Conservation (phyloP, 2,888 invertebrate genomes). For the Lordiphosa fenestrarum region DNA sequence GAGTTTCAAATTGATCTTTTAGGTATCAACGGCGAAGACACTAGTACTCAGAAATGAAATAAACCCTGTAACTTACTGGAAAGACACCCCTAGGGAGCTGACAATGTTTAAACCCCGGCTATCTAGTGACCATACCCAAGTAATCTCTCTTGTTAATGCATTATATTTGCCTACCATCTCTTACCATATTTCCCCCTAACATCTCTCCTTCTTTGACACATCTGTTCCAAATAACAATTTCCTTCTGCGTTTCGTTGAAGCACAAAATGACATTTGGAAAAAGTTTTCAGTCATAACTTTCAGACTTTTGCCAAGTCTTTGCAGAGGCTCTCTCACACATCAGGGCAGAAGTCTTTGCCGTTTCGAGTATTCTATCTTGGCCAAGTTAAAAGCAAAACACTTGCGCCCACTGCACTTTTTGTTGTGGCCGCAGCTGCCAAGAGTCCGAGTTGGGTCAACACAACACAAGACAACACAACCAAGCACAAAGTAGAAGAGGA, state of each 20-base stretch:
- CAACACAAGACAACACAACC: slow-evolving; percentile 10
- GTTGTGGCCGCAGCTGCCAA: slow-evolving; percentile 63
- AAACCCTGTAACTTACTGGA: no score
- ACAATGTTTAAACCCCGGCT: no score
- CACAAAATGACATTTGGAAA: slow-evolving; percentile 32
- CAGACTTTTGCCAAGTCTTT: slow-evolving; percentile 27
- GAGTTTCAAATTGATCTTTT: no score
- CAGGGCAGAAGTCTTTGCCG: slow-evolving; percentile 33
- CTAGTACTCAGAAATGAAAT: no score
- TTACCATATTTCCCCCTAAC: slow-evolving; percentile 1
- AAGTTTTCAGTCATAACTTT: slow-evolving; percentile 49
- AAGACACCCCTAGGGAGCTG: no score
- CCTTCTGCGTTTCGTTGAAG: neutral
- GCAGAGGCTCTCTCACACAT: slow-evolving; percentile 25
- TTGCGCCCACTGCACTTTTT: slow-evolving; percentile 52
- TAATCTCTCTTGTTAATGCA: neutral
- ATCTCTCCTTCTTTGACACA: slow-evolving; percentile 21
- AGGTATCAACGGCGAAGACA: no score
- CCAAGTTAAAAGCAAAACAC: slow-evolving; percentile 58
- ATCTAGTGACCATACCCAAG: no score
- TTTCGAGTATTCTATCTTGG: slow-evolving; percentile 40
- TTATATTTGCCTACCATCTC: slow-evolving; percentile 2
- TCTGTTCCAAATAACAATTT: slow-evolving; percentile 30
- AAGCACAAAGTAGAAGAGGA: slow-evolving; percentile 21
- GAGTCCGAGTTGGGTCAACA: slow-evolving; percentile 42